phyloP scores from a whole-genome alignment of 2,888 invertebrate species.

The Cyaniris semiargus region DNA sequence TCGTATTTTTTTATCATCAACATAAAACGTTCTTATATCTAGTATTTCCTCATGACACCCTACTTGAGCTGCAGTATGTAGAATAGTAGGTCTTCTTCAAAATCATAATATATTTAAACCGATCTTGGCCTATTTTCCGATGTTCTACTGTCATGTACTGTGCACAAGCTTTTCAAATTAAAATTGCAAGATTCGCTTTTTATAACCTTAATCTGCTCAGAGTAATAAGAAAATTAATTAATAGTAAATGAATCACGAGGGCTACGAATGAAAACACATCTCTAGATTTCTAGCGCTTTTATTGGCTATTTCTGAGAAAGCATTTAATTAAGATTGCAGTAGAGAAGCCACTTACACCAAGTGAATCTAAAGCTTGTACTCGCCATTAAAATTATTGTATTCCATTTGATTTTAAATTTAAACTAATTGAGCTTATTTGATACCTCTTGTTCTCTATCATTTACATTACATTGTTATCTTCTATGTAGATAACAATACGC shows the following conservation, averaged over 20 bases:
- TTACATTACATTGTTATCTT: too few relatives aligned
- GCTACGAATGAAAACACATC: background rate
- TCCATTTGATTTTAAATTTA: background rate
- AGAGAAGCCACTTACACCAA: conserved; percentile 1
- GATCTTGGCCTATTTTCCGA: too few relatives aligned
- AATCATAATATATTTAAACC: too few relatives aligned
- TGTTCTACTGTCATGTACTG: too few relatives aligned
- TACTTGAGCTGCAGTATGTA: too few relatives aligned
- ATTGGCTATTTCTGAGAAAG: conserved; percentile 21
- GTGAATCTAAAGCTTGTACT: background rate
- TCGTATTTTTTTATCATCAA: background rate
- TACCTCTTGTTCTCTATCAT: too few relatives aligned
- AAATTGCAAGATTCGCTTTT: background rate
- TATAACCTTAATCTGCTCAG: background rate
- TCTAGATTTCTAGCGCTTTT: conserved; percentile 3
- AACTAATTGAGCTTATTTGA: background rate
- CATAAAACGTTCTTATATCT: background rate
- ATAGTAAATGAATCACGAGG: background rate
- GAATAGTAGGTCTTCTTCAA: too few relatives aligned
- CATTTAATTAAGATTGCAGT: conserved; percentile 26
- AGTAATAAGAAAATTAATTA: background rate
- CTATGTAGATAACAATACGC: background rate
- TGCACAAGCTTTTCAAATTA: background rate
- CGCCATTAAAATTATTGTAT: background rate
- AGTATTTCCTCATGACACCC: too few relatives aligned